phyloP scores from a whole-genome alignment of 1,140 invertebrate species.

The Hylyphantes graminicola region DNA sequence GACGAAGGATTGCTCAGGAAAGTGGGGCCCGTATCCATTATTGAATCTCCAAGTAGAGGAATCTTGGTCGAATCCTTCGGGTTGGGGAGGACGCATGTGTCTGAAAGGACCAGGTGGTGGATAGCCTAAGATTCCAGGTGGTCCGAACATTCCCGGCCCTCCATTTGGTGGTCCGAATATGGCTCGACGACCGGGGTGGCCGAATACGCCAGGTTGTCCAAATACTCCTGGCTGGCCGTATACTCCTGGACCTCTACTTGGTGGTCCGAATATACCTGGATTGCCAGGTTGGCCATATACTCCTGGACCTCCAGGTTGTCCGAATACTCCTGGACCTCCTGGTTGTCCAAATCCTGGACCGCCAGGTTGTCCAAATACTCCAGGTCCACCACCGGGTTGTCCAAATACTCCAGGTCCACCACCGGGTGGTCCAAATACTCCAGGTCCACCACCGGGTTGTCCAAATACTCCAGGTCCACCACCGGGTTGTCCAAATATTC shows the following conservation, averaged over 20 bases:
- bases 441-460: background rate
- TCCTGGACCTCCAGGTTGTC: background rate
- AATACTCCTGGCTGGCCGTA: background rate
- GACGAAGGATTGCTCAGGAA: background rate
- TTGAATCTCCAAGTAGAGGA: background rate
- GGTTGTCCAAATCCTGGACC: conserved; percentile 2
- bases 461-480: conserved; percentile 15
- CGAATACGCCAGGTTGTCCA: conserved; percentile 19
- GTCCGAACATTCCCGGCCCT: conserved; percentile 1
- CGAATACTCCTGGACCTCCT: background rate
- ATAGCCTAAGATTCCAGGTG: too few relatives aligned
- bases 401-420: background rate
- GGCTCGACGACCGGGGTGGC: too few relatives aligned
- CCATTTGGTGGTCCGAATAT: background rate
- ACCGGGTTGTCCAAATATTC: background rate
- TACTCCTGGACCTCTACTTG: background rate
- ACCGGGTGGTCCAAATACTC: background rate
- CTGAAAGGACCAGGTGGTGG: too few relatives aligned
- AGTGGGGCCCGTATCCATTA: background rate
- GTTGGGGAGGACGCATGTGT: too few relatives aligned
- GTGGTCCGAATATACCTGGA: background rate
- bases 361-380: background rate
- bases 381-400: background rate
- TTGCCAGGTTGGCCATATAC: conserved; percentile 2
- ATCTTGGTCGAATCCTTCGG: too few relatives aligned